Evolutionary conservation across 2,113 vertebrate species (phyloP).

Genomic region (Chaenogobius annularis): DNA sequence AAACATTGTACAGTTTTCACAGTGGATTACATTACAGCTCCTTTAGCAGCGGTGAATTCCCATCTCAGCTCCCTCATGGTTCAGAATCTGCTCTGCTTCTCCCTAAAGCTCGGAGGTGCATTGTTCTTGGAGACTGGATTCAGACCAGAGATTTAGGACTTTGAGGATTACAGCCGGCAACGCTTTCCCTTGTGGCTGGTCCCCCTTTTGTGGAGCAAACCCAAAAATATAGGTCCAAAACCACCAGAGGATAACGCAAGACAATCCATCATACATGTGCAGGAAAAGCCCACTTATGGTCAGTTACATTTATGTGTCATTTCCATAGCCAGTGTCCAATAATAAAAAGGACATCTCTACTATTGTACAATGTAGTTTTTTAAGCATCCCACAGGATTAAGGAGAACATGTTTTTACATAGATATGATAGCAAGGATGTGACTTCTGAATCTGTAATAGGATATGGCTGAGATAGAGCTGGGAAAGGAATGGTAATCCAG

Average conservation of each 20-base stretch:
- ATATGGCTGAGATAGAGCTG: too few species aligned
- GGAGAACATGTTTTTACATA: constrained; percentile 11
- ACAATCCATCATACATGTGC: constrained; percentile 69
- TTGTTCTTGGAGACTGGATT: constrained; percentile 65
- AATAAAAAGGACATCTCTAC: constrained; percentile 9
- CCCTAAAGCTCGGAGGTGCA: constrained; percentile 56
- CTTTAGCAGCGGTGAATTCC: constrained; percentile 45
- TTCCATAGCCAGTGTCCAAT: neutral
- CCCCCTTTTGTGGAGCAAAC: constrained; percentile 64
- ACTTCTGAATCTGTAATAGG: constrained; percentile 21
- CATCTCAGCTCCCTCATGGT: constrained; percentile 25
- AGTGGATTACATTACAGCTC: constrained; percentile 54
- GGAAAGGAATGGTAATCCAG: too few species aligned
- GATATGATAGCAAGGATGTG: constrained; percentile 18
- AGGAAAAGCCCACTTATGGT: constrained; percentile 47
- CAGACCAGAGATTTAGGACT: constrained; percentile 73
- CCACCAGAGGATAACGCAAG: constrained; percentile 60
- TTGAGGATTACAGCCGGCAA: constrained; percentile 64
- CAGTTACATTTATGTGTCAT: constrained; percentile 43
- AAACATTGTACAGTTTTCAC: constrained; percentile 49
- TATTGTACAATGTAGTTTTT: neutral
- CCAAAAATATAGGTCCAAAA: constrained; percentile 71
- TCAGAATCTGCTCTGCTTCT: constrained; percentile 37
- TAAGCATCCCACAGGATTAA: constrained; percentile 36
- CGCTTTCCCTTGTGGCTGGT: constrained; percentile 63